These are phyloP conservation scores for Drosophila carrolli DNA, from an alignment of 1,140 invertebrate genomes.

Conservation along the genomic window DNA sequence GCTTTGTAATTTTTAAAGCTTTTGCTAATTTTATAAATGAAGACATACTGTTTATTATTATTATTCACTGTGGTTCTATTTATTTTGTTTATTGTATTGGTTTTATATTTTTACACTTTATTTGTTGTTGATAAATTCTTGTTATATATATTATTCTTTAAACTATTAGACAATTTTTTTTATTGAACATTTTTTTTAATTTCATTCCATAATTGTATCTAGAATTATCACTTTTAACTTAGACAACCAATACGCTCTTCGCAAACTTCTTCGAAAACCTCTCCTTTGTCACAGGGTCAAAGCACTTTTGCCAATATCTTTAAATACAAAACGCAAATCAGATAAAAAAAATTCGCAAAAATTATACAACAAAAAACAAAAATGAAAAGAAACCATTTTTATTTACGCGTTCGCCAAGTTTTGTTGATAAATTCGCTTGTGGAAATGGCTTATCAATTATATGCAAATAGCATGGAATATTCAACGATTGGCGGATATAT, in stretches of 20 bases:
- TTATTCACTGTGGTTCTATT: no score
- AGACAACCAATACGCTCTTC: conserved; percentile 2
- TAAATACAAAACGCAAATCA: conserved; percentile 22
- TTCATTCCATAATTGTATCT: no score
- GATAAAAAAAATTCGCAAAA: conserved; percentile 50
- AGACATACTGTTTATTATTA: no score
- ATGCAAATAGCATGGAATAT: conserved; percentile 62
- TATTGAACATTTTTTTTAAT: neutral
- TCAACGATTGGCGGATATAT: conserved; percentile 16
- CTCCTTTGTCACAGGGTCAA: conserved; percentile 71
- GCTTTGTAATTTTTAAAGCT: no score
- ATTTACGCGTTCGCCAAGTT: conserved; percentile 66
- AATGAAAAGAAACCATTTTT: conserved; percentile 42
- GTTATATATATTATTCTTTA: neutral
- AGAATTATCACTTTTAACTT: neutral
- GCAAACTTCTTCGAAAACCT: conserved; percentile 4
- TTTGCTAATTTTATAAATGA: no score
- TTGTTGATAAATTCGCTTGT: conserved; percentile 59
- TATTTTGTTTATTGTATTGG: no score
- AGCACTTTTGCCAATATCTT: conserved; percentile 65
- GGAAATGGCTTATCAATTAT: conserved; percentile 56
- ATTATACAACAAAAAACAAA: conserved; percentile 29
- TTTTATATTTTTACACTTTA: no score
- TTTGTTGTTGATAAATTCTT: no score
- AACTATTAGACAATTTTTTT: no score